phyloP scores from a whole-genome alignment of 2,888 invertebrate genomes.

The Stenoptilia bipunctidactyla region DNA sequence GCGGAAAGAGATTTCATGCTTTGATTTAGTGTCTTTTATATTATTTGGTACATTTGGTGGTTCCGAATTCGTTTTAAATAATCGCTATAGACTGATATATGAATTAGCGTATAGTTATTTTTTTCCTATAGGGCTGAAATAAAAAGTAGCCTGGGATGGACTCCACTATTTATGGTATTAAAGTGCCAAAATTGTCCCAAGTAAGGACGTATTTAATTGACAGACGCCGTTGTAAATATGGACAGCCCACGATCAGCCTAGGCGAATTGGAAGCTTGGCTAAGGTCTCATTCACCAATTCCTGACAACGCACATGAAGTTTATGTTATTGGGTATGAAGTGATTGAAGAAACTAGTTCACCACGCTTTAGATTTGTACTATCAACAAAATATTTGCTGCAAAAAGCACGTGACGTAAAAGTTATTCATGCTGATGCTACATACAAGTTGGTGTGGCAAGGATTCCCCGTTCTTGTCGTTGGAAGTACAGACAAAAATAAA shows the following conservation, averaged over 20 bases:
- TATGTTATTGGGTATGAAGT: conserved; percentile 11
- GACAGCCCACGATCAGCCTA: conserved; percentile 9
- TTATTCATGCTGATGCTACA: conserved; percentile 13
- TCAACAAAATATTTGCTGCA: conserved; percentile 10
- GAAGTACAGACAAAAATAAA: conserved; percentile 17
- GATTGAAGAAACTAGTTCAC: conserved; percentile 10
- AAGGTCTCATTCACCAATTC: no score
- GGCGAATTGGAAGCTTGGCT: conserved; percentile 14
- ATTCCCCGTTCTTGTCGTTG: conserved; percentile 18
- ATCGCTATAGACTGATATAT: no score
- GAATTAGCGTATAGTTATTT: no score
- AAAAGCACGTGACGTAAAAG: conserved; percentile 7
- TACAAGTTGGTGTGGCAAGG: conserved; percentile 20
- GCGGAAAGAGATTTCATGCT: no score
- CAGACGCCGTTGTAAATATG: conserved; percentile 6
- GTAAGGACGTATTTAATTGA: conserved; percentile 11
- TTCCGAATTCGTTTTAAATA: no score
- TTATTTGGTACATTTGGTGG: no score
- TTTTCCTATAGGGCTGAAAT: no score
- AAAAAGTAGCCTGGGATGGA: no score
- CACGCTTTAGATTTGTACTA: conserved; percentile 8
- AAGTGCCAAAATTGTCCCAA: conserved; percentile 9
- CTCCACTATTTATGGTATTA: conserved; percentile 10
- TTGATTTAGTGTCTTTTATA: no score
- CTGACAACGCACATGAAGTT: conserved; percentile 10